phyloP scores from a whole-genome alignment of 1,140 invertebrate genomes.

The Drosophila carrolli region DNA sequence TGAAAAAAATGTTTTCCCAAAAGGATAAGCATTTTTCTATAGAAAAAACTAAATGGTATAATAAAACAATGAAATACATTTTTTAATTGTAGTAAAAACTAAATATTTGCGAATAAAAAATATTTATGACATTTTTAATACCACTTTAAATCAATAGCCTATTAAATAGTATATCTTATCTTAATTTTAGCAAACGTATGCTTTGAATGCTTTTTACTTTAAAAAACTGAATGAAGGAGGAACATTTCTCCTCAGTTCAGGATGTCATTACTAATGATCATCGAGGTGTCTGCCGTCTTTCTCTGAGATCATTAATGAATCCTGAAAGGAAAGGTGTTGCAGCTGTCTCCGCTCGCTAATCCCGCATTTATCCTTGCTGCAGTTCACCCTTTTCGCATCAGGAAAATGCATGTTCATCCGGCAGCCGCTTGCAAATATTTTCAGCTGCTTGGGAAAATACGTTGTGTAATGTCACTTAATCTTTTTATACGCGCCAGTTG shows the following conservation, averaged over 20 bases:
- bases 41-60: too few relatives aligned
- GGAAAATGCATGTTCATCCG: slow-evolving; percentile 36
- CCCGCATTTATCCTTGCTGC: slow-evolving; percentile 18
- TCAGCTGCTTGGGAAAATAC: slow-evolving; percentile 78
- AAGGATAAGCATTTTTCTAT: too few relatives aligned
- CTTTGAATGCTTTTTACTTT: too few relatives aligned
- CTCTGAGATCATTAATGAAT: slow-evolving; percentile 44
- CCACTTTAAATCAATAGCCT: not conserved
- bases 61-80: too few relatives aligned
- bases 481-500: slow-evolving; percentile 60
- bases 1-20: too few relatives aligned
- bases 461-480: slow-evolving; percentile 68
- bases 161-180: not conserved
- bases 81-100: too few relatives aligned
- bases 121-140: not conserved
- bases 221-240: too few relatives aligned
- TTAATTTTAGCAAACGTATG: too few relatives aligned
- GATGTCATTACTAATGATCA: slow-evolving; percentile 1
- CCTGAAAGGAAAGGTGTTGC: slow-evolving; percentile 27
- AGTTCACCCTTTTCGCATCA: slow-evolving; percentile 32
- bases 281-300: not conserved
- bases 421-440: slow-evolving; percentile 4
- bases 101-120: too few relatives aligned
- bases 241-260: not conserved
- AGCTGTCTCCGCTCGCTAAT: slow-evolving; percentile 31